A percentile compares a stretch with the other conserved stretches of the same genome.
Conservation (phyloP, 2,113 vertebrate genomes). For the Neopipo cinnamomea region DNA sequence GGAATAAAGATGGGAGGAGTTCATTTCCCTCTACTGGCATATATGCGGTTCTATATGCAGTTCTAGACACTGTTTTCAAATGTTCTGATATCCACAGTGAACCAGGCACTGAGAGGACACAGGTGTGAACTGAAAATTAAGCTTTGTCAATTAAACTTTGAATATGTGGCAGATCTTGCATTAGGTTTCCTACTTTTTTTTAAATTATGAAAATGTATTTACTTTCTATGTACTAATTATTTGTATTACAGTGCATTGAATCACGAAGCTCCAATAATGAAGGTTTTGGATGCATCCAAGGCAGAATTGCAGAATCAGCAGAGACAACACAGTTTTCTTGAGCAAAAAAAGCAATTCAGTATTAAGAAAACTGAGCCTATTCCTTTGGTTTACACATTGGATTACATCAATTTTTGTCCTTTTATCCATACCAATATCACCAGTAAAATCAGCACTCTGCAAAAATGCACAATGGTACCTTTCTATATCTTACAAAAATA, state of each 20-base stretch:
- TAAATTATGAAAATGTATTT: background rate
- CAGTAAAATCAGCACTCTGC: background rate
- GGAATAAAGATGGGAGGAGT: background rate
- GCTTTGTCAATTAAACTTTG: background rate
- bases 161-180: background rate
- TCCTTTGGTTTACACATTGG: background rate
- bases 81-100: background rate
- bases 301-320: background rate
- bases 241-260: background rate
- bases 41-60: background rate
- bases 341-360: background rate
- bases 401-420: background rate
- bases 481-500: background rate
- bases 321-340: background rate
- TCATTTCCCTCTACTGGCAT: background rate
- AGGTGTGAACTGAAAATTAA: background rate
- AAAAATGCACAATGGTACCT: background rate
- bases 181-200: background rate
- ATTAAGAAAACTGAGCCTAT: background rate
- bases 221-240: background rate
- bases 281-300: background rate
- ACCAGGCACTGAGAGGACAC: background rate
- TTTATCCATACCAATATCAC: background rate
- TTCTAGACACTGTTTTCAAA: background rate
- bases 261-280: background rate